phyloP scores from a whole-genome alignment of 2,888 invertebrate species.

The Cephus runcator region DNA sequence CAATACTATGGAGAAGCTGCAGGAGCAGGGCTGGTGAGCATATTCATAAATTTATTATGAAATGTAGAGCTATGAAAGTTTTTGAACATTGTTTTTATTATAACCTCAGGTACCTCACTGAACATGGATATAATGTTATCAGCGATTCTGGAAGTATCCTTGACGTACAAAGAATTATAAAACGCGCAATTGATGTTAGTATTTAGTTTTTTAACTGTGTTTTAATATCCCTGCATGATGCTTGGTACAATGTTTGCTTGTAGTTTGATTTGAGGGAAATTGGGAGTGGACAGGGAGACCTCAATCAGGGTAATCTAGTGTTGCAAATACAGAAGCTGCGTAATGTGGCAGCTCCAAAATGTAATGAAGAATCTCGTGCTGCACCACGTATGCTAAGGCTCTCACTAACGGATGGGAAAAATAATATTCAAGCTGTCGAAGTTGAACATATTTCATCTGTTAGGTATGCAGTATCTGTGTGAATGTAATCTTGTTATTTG shows the following conservation, averaged over 20 bases:
- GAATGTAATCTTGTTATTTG: conserved; percentile 1
- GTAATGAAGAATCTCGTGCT: conserved; percentile 84
- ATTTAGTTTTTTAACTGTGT: conserved; percentile 24
- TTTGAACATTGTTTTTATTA: neutral
- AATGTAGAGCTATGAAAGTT: neutral
- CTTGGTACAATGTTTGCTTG: conserved; percentile 46
- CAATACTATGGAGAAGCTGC: conserved; percentile 69
- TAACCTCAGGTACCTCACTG: conserved; percentile 76
- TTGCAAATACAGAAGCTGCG: conserved; percentile 89
- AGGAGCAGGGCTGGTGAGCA: conserved; percentile 76
- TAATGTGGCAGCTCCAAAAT: conserved; percentile 91
- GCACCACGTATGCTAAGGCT: conserved; percentile 88
- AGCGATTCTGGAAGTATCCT: conserved; percentile 73
- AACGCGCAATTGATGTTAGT: conserved; percentile 79
- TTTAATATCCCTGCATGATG: conserved; percentile 9
- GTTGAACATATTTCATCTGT: conserved; percentile 76
- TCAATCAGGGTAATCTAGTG: conserved; percentile 68
- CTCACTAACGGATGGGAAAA: conserved; percentile 86
- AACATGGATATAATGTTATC: conserved; percentile 76
- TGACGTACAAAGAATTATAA: conserved; percentile 73
- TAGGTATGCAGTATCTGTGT: conserved; percentile 53
- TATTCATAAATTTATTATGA: conserved; percentile 10
- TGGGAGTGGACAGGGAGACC: conserved; percentile 70
- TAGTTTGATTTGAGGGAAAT: conserved; percentile 84
- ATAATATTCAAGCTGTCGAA: conserved; percentile 82